These are phyloP conservation scores for Alaudala cheleensis DNA, from an alignment of 2,113 vertebrate species.

Conservation along the genomic window DNA sequence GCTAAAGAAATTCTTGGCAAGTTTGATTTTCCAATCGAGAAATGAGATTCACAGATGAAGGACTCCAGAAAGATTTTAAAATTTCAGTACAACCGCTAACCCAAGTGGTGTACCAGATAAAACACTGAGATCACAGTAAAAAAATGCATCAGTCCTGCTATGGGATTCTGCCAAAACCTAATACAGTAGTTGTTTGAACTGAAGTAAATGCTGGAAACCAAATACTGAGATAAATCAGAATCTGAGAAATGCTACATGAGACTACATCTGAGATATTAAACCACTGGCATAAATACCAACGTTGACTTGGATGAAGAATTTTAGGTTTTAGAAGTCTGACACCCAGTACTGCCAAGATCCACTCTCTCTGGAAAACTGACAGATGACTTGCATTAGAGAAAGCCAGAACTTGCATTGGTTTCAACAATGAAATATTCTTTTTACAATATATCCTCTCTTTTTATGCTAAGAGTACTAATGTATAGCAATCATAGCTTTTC, in stretches of 20 bases:
- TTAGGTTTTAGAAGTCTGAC: background rate
- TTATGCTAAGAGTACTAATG: background rate
- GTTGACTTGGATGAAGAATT: background rate
- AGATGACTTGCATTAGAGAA: background rate
- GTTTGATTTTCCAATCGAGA: conserved; percentile 8
- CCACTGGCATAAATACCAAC: background rate
- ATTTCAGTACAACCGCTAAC: background rate
- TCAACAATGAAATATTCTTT: background rate
- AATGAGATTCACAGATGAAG: background rate
- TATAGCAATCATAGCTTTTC: background rate
- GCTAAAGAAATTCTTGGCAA: conserved; percentile 55
- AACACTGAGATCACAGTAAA: background rate
- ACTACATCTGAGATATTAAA: background rate
- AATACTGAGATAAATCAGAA: background rate
- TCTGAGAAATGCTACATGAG: background rate
- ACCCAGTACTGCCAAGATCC: background rate
- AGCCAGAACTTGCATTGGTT: background rate
- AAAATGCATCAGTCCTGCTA: background rate
- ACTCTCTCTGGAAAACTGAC: background rate
- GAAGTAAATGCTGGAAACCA: background rate
- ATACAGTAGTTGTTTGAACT: background rate
- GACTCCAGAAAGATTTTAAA: background rate
- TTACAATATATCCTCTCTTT: background rate
- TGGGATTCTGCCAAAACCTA: background rate
- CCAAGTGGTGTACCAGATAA: background rate